Evolutionary conservation across 2,797 vertebrate species (phyloP), one percentile per base, ranked within the genome.

Genomic region (Mallotus villosus): DNA sequence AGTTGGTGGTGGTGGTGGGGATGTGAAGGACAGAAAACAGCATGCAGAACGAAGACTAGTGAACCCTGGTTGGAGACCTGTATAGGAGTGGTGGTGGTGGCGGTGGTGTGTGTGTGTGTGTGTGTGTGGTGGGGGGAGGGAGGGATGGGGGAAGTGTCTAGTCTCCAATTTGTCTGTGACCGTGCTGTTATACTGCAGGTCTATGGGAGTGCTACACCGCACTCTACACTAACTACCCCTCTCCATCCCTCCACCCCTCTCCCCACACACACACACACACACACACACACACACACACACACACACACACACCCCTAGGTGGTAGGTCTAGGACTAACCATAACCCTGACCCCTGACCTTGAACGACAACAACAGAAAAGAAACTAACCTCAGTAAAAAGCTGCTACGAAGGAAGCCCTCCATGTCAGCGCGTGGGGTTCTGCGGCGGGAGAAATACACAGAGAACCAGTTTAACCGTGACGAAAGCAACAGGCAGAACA

Each of bases 371-470:
- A 90, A 93, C 82, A 68, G 82, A 93, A 90, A 93, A 90, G 89
- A 86, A 90, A 94, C 93, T 94, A 90, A 94, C 93, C 93, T 94
- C 92, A 93, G 91, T 93, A 93, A 93, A 93, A 92, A 93, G 93
- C 92, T 93, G 93, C 92, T 94, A 94, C 92, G 92, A 90, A 94
- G 93, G 93, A 93, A 94, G 92, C 92, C 91, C 89, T 94, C 93
- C 93, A 94, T 94, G 92, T 93, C 92, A 90, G 92, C 91, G 88
- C 88, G 92, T 91, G 88, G 93, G 90, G 86, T 93, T 94, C 93
- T 94, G 84, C 76, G 90, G 92, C 90, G 89, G 92, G 91, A 93
- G 74, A 94, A 93, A 94, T 93, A 88, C 90, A 93, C 88, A 93
- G 88, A 93, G 88, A 93, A 90, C 91, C 91, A 91, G 90, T 92